phyloP scores from a whole-genome alignment of 2,888 invertebrate genomes.

The Uropetala carovei region DNA sequence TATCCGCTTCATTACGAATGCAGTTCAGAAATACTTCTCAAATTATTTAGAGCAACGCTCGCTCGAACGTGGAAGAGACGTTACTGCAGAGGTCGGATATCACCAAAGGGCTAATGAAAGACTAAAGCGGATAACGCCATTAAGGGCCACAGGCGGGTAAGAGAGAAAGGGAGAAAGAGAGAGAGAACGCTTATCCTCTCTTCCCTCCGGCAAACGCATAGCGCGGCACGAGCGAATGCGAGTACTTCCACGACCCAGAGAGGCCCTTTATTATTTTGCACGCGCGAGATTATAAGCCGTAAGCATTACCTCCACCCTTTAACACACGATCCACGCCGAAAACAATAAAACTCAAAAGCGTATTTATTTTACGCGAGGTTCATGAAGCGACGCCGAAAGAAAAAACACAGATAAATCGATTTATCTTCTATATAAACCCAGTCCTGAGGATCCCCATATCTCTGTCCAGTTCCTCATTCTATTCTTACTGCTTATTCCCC shows the following conservation, averaged over 20 bases:
- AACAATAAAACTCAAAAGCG: background rate
- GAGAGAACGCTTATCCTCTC: background rate
- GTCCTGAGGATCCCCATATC: too few species aligned
- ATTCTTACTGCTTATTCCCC: too few species aligned
- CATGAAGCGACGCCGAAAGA: too few species aligned
- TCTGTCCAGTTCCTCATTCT: too few species aligned
- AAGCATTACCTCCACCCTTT: background rate
- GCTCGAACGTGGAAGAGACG: too few species aligned
- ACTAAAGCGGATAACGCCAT: constrained; percentile 5
- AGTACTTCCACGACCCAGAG: background rate
- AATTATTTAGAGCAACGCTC: too few species aligned
- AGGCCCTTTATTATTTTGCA: background rate
- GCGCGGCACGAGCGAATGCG: background rate
- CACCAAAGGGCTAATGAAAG: background rate
- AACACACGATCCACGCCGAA: background rate
- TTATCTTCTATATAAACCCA: too few species aligned
- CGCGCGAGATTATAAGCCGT: background rate
- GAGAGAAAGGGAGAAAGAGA: background rate
- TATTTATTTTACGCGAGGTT: too few species aligned
- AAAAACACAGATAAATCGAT: too few species aligned
- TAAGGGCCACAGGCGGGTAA: background rate
- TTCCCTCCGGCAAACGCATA: background rate
- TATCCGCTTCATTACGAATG: too few species aligned
- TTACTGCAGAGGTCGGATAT: too few species aligned
- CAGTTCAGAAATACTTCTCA: too few species aligned